Evolutionary conservation across 2,888 invertebrate genomes (phyloP), one percentile per base, ranked within the genome.

Genomic region (Euplexia lucipara): DNA sequence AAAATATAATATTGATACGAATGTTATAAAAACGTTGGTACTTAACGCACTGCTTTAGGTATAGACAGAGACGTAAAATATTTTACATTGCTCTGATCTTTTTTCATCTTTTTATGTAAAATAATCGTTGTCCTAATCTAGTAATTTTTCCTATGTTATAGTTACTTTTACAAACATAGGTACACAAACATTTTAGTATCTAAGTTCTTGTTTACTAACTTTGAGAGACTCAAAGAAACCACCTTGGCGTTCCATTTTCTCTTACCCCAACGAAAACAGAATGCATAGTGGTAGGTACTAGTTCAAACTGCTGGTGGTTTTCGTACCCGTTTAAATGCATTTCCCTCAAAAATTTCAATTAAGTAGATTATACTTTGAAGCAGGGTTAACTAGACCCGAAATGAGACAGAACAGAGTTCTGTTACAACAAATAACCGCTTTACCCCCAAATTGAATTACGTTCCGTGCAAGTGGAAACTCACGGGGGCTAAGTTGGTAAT

Each of bases 381-480:
- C 89, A 84, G 83, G 78, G 88, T 86, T 86, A 89, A 89, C 86
- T 86, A 79, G 87, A 87, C 85, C 84, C 81, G 85, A 86, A 85
- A 90, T 91, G 90, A 91, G 90, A 88, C 89, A 80, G 86, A 86
- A 79, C 88, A 86, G 87, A 84, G 88, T 86, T 81, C 83, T 85
- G 88, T 90, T 88, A 90, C 91, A 90, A 88, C 90, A 90, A 90
- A 90, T 90, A 90, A 88, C 83, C 89, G 88, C 80, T 90, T 87
- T 88, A 86, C 84, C 79, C 88, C 86, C 76, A 92, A 93, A 93
- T 92, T 93, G 92, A 92, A 92, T 93, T 93, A 92, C 90, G 85
- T 84, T 78, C 81, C 75, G 84, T 80, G 73, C 65, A 64, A 56
- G 30, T 52, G 65, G 59, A 60, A 82, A 88, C 63, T 73, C 63